Evolutionary conservation across 2,888 invertebrate genomes (phyloP), one percentile per base, ranked within the genome.

Genomic region (Acanthosepion pharaonis): DNA sequence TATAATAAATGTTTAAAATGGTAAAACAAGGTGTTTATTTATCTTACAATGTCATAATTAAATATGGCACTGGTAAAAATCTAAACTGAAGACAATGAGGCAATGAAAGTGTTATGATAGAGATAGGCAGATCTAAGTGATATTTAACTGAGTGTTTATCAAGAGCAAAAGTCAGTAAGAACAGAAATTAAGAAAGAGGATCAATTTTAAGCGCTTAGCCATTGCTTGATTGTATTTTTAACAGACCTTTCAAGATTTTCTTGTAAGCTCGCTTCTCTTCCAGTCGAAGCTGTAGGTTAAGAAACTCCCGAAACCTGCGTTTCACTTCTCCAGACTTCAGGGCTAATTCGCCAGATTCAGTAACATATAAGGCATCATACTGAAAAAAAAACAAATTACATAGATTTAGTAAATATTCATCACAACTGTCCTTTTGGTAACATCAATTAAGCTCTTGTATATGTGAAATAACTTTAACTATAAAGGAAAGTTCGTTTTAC

Each of bases 301-400:
- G 96, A 96, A 98, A 98, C 96, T 98, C 98, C 91, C 97, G 97
- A 96, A 97, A 98, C n/a, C 97, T 96, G 94, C 98, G 96, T 95
- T 97, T 97, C 8, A 97, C 97, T 91, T 95, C 96, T 49, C 97
- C 97, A 15, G 96, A 95, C 91, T 95, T 95, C 33, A 96, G 91
- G 9, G 96, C 96, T 15, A 96, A 95, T 11, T 95, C 95, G 33
- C 96, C 96, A 64, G 93, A 91, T 23, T 96, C 96, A 28, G 96
- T 95, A 53, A 95, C 95, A 95, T 96, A 96, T 48, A 96, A 95
- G n/a, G 96, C 96, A 94, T 96, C 96, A 95, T 96, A 97, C 97
- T 97, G 95, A 42, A 96, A 95, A 55, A 6, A 42, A 8, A 0
- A 94, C 1, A 59, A 28, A 94, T 55, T 48, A 49, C 3, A 18